Percentiles rank a stretch among this genome's conserved stretches.
Conservation (phyloP, 2,888 invertebrate genomes). For the Orthosia cruda region DNA sequence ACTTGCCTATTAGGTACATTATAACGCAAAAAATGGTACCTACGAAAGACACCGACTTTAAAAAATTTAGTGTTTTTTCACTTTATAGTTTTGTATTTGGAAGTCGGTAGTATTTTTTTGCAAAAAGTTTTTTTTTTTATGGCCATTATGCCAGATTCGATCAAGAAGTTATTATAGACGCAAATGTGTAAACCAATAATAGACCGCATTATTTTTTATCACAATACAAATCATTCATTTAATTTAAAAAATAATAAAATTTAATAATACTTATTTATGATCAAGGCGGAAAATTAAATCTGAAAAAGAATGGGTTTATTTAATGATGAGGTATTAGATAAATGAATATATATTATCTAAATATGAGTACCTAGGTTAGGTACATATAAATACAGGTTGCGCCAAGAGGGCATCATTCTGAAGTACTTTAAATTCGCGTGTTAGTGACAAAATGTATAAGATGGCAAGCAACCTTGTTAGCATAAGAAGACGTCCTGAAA, state of each 20-base stretch:
- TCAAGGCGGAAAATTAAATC: constrained; percentile 15
- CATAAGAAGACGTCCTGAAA: constrained; percentile 28
- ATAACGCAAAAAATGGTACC: too few species aligned
- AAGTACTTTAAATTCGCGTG: constrained; percentile 6
- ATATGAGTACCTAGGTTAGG: neutral
- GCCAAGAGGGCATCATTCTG: constrained; percentile 10
- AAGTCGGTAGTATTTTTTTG: too few species aligned
- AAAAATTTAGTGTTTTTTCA: too few species aligned
- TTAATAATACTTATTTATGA: neutral
- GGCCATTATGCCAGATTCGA: too few species aligned
- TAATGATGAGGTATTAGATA: neutral
- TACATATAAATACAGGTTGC: neutral
- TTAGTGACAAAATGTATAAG: constrained; percentile 33
- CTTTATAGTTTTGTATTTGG: too few species aligned
- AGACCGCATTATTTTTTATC: too few species aligned
- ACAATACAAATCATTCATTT: neutral
- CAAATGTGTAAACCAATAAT: neutral
- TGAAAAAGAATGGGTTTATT: neutral
- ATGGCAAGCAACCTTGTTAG: constrained; percentile 47
- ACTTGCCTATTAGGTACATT: too few species aligned
- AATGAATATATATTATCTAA: neutral
- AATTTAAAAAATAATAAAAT: constrained; percentile 2
- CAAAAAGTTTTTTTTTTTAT: too few species aligned
- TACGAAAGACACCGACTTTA: too few species aligned
- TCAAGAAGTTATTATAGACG: neutral